Evolutionary conservation across 2,797 vertebrate genomes (phyloP).

Genomic region (Acridotheres tristis): DNA sequence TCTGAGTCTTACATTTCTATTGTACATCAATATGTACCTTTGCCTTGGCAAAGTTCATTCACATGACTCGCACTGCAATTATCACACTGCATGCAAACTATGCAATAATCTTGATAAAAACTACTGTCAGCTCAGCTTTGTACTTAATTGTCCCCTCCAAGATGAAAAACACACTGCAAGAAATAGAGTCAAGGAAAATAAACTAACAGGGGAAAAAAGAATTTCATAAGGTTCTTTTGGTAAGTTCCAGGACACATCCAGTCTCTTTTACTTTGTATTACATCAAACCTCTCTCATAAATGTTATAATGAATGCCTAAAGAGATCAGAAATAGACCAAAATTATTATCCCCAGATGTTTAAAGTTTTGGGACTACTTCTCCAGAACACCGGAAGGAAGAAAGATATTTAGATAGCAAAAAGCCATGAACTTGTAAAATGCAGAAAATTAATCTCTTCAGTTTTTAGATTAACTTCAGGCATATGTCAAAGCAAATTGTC

Average conservation of each 20-base stretch:
- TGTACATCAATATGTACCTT: neutral
- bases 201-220: neutral
- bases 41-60: neutral
- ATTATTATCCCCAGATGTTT: neutral
- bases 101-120: neutral
- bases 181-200: constrained; percentile 7
- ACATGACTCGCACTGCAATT: neutral
- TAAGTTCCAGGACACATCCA: neutral
- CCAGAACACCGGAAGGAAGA: neutral
- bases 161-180: neutral
- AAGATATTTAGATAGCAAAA: neutral
- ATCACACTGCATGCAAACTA: neutral
- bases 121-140: neutral
- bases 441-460: neutral
- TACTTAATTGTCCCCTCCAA: neutral
- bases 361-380: neutral
- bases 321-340: neutral
- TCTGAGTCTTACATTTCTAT: neutral
- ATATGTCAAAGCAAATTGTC: neutral
- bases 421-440: neutral
- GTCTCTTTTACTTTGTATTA: neutral
- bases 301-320: neutral
- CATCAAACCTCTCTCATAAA: neutral
- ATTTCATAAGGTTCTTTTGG: neutral
- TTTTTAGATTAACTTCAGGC: neutral